Evolutionary conservation across 2,888 invertebrate genomes (phyloP), one percentile per base, ranked within the genome.

Genomic region (Lamproptera curius): DNA sequence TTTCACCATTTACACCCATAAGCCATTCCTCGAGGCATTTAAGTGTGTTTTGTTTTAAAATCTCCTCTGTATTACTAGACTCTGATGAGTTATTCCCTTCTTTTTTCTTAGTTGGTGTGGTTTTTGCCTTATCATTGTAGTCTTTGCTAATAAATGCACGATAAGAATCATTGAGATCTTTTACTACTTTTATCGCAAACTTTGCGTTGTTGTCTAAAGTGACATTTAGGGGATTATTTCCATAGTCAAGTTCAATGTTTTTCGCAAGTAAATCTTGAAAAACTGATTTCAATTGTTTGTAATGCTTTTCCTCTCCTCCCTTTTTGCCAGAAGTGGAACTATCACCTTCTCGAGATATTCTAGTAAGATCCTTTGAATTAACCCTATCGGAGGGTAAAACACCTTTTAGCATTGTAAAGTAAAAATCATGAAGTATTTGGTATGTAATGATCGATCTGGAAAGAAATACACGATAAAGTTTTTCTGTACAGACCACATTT

Each of bases 11-110:
- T 2, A 90, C 65, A 8, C 88, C 91, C 65, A 84, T 83, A 13
- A 74, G 73, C 90, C 91, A 92, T 68, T 92, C 91, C 16, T 89
- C 81, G 11, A 90, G 64, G 56, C 83, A 85, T 63, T 79, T 86
- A 11, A 84, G 52, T 42, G 72, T 76, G 54, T 85, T 84, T 28
- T 57, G 46, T 60, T 78, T 86, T 51, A 76, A 90, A 35, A 66
- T 65, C 66, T 68, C 80, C 63, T 73, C 81, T 44, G 57, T 59
- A 60, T 67, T 70, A 10, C 73, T 46, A 0, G 76, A 72, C 28
- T 70, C 75, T 17, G 68, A 70, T 6, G 74, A 75, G 28, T 35
- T 43, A 40, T 55, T 65, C 1, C 78, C 78, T 0, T 82, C 81
- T 53, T 73, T 85, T 58, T 77, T 76, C 61, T 74, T 85, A 16